These are phyloP conservation scores for Bergia puertoricense DNA, from an alignment of 92 coral and sea anemone genomes.

Conservation along the genomic window DNA sequence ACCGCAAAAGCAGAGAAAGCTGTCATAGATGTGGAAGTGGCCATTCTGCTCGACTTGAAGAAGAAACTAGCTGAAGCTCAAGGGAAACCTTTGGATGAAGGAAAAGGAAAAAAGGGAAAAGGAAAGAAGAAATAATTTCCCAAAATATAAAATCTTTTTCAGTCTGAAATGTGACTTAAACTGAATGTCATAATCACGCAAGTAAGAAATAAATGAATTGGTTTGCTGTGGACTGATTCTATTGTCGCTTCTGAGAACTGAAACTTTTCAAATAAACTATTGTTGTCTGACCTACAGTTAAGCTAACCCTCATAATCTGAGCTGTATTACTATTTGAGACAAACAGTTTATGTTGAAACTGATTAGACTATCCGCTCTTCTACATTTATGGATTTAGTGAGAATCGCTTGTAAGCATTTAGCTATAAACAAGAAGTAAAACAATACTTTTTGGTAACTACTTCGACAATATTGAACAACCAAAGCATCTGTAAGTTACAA, in stretches of 20 bases:
- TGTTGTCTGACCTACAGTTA: no score
- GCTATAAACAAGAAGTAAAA: no score
- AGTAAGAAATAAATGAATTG: background rate
- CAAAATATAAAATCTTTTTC: background rate
- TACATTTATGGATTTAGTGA: no score
- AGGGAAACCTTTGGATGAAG: constrained; percentile 71
- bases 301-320: no score
- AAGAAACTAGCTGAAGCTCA: constrained; percentile 73
- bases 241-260: background rate
- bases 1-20: constrained; percentile 88
- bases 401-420: no score
- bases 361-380: no score
- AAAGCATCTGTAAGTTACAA: no score
- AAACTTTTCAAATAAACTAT: no score
- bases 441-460: no score
- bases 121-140: constrained; percentile 61
- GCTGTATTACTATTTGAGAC: no score
- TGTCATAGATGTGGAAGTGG: constrained; percentile 78
- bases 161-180: background rate
- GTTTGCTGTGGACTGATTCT: background rate
- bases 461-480: no score
- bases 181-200: background rate
- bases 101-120: constrained; percentile 54
- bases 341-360: no score
- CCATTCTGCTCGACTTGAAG: constrained; percentile 77